Base-by-base conservation (phyloP, 2,113 vertebrate genomes). In the Meleagris gallopavo region DNA sequence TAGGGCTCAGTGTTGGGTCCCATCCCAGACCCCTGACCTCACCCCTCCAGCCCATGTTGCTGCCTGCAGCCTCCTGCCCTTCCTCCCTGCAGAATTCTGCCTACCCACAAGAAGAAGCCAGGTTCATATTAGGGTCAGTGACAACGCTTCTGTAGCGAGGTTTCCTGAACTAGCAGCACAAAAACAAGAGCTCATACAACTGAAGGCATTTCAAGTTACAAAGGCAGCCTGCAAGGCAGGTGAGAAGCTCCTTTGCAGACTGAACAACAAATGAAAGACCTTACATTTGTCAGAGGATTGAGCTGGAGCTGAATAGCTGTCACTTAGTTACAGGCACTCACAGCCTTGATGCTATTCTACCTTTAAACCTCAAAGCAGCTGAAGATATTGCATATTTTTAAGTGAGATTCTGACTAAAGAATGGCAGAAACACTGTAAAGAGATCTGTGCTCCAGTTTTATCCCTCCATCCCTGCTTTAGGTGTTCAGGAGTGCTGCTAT, bases 1-100 rank as follows among this genome's bases (percentile, higher is more conserved):
- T 20, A 46, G 38, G 43, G 24, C 36, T 65, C 10, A 29, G 13
- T 0, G 1, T 22, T 14, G 12, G 0, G 1, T 34, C 48, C 24
- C 3, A 27, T 11, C 38, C 0, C 0, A 34, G 36, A 17, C 34
- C 17, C 15, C 11, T 18, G 22, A 55, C 43, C 15, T 17, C 5
- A 11, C 5, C 13, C 25, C 40, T 34, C 69, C 74, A 45, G 61
- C 41, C 55, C 55, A 3, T 5, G 11, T 32, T 64, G 24, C 13
- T 12, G 34, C 27, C 36, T 14, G 67, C 40, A 38, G 18, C 40
- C 85, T 62, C 54, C 30, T 57, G 46, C 45, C 10, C 1, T 9
- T 24, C 67, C 27, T 6, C 15, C 19, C 19, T 7, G 3, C 2
- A 13, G 12, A 58, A 32, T 8, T n/a, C 61, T 55, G 54, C 27